Evolutionary conservation across 2,113 vertebrate genomes (phyloP), one percentile per base, ranked within the genome.

Genomic region (Lagopus leucura): DNA sequence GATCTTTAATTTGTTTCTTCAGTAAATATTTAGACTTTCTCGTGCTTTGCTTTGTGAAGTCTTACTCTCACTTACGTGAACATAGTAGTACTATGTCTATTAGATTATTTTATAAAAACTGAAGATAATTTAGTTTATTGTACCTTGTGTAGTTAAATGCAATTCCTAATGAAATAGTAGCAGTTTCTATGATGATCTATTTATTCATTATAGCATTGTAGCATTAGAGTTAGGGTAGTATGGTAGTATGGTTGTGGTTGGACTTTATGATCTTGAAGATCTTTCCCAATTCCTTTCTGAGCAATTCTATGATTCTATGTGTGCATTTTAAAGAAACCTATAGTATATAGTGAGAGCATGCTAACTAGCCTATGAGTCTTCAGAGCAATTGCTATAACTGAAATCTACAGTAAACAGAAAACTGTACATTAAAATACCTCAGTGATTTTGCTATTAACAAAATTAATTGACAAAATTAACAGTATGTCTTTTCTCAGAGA

Each of bases 361-460:
- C 14, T 55, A 83, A 34, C 77, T 28, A 82, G 48, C 22, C 57
- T 71, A 63, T 55, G 16, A 30, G 52, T 61, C 95, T 83, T 65
- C 74, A 88, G 11, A 96, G 32, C 60, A 94, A 90, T 87, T 70
- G 67, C 48, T 90, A 81, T 82, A 86, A 77, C 48, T 61, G 82
- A 86, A 92, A 72, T 80, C 60, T 81, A 69, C 36, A 71, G 66
- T 70, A 90, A 91, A 78, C 6, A 88, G 61, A 18, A 17, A 82
- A 60, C 83, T 2, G 1, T 69, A 15, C 13, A 47, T 48, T 71
- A 55, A 84, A 74, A 90, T 57, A 43, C 11, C 24, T 25, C 3
- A 89, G 48, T n/a, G 5, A 92, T 67, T 81, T 65, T 82, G 25
- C 34, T 76, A 24, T 75, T 75, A 79, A 71, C 71, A 24, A 10